Evolutionary conservation across 2,113 vertebrate species (phyloP), one percentile per base, ranked within the genome.

Genomic region (Poeciliopsis occidentalis): DNA sequence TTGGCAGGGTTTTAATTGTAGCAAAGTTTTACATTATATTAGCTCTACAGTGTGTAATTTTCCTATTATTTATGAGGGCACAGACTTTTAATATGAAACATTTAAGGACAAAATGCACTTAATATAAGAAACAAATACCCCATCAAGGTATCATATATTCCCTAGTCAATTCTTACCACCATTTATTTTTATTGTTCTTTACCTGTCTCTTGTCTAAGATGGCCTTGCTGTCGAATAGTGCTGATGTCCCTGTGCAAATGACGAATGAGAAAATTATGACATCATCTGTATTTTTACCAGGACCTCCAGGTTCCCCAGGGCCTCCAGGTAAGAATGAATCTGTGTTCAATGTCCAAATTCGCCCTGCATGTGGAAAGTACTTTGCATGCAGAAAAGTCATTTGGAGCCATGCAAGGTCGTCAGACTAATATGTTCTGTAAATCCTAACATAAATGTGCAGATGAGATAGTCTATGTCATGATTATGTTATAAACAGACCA

Each of bases 261-360:
- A 95, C 95, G 31, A 95, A 89, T 6, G 94, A 97, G 85, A 99
- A 98, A 88, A 94, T 94, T 60, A 84, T 95, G 85, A 95, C 95
- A 4, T 95, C 96, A 27, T 94, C 95, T 1, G 70, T 96, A 27
- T 97, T 96, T 78, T 90, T 96, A 44, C 94, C 95, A 22, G 97
- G 97, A 2, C 96, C 97, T 39, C 95, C 95, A 30, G 98, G 97
- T 61, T 94, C 94, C 67, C 96, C 96, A 26, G 98, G 98, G 30
- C 95, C 95, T 51, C 95, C 96, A 77, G 98, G 98, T 98, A 92
- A 96, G 90, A 32, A 54, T 74, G 24, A 54, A 54, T 54, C 8
- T 54, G 22, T 22, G 22, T 22, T 6, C 22, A 54, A 24, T 54
- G 22, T 22, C 22, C 17, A 64, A 24, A 51, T 62, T 30, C 24